Evolutionary conservation across 2,888 invertebrate species (phyloP), one percentile per base, ranked within the genome.

Genomic region (Shargacucullia verbasci): DNA sequence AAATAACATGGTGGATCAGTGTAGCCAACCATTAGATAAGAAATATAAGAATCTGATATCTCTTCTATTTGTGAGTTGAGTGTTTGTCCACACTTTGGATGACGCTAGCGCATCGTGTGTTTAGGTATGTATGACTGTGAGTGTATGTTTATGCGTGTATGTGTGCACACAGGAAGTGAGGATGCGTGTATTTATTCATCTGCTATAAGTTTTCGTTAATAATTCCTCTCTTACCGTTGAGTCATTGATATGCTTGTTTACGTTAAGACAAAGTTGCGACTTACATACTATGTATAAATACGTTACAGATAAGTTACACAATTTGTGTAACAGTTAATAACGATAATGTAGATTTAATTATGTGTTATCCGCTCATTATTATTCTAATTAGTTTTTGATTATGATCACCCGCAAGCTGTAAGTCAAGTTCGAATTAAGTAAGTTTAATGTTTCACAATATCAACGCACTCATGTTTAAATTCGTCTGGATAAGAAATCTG

Each of bases 101-200:
- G 52, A 71, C 67, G 61, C 52, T 52, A 52, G 41, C 48, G 49
- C 48, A 44, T 13, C 33, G 33, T 38, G 1, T 4, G n/a, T n/a
- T n/a, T n/a, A n/a, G 12, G 40, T 58, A 27, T 27, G 52, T 47
- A 27, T 14, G 41, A 54, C 34, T 52, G 40, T 71, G 41, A n/a
- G n/a, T n/a, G n/a, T n/a, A n/a, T n/a, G n/a, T n/a, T n/a, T n/a
- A n/a, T n/a, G 20, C 20, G 20, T 20, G 20, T 20, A 20, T 20
- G 20, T 60, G 56, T 45, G 35, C 38, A 33, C 39, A 59, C 75
- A 69, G 73, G 73, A 74, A 75, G 70, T 55, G 59, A 75, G 63
- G 60, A 72, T 70, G 59, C 62, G 56, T 60, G 63, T 75, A 72
- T 74, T 75, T 74, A 70, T 74, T 74, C 72, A 71, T 75, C 69